Percentiles rank a stretch among this genome's conserved stretches.
Conservation (phyloP, 2,888 invertebrate species). For the Leuctra nigra region DNA sequence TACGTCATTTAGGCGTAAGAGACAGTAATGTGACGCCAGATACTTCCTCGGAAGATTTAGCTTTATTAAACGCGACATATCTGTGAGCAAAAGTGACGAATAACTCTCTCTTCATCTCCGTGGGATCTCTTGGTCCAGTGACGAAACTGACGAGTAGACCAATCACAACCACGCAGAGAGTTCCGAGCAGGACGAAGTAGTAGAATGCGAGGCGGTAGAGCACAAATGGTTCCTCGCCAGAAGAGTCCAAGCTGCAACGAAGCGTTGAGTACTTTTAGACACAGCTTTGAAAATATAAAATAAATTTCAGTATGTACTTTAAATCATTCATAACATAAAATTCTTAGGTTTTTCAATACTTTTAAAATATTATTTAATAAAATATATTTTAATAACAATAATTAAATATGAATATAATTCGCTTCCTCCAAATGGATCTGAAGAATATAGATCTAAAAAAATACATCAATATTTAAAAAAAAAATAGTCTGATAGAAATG, state of each 20-base stretch:
- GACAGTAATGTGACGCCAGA: too few relatives aligned
- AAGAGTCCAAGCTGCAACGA: too few relatives aligned
- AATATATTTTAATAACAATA: too few relatives aligned
- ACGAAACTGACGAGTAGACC: slow-evolving; percentile 56
- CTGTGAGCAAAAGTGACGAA: slow-evolving; percentile 4
- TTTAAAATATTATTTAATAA: background rate
- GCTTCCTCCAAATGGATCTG: too few relatives aligned
- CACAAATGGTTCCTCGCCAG: slow-evolving; percentile 14
- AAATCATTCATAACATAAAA: too few relatives aligned
- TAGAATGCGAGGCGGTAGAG: slow-evolving; percentile 61
- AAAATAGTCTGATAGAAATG: background rate
- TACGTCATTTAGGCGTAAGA: too few relatives aligned
- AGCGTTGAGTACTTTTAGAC: too few relatives aligned
- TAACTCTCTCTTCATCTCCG: slow-evolving; percentile 26
- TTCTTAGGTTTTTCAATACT: background rate
- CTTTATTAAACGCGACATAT: background rate
- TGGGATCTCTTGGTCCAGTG: slow-evolving; percentile 48
- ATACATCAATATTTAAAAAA: background rate
- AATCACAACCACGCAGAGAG: slow-evolving; percentile 50
- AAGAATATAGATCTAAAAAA: background rate
- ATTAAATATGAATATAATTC: background rate
- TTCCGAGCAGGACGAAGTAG: slow-evolving; percentile 60
- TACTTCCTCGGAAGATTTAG: too few relatives aligned
- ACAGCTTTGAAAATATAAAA: too few relatives aligned
- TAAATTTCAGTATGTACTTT: too few relatives aligned